Percentiles rank a stretch among this genome's conserved stretches.
phyloP scores from a whole-genome alignment of 2,797 vertebrate genomes.

The Notolabrus celidotus region DNA sequence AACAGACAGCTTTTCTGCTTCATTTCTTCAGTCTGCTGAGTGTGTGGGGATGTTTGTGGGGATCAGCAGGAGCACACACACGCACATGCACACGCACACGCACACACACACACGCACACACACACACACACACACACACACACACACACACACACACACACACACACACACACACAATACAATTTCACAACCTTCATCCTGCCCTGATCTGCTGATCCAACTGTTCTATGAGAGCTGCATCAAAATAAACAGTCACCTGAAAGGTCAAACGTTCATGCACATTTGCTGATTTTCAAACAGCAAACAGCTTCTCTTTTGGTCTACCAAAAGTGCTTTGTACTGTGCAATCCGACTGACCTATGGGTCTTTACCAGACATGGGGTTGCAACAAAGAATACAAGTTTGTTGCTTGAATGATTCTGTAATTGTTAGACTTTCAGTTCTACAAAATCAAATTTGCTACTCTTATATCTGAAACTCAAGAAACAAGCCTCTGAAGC shows the following conservation, averaged over 20 bases:
- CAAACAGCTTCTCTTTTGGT: neutral
- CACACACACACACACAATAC: neutral
- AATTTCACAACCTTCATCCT: neutral
- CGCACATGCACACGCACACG: slow-evolving; percentile 11
- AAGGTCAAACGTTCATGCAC: slow-evolving; percentile 1
- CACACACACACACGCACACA: slow-evolving; percentile 12
- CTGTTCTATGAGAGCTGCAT: slow-evolving; percentile 41
- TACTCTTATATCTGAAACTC: neutral
- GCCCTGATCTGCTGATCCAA: slow-evolving; percentile 50
- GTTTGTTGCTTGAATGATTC: neutral
- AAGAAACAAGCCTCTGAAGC: neutral
- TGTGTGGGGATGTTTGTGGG: slow-evolving; percentile 12
- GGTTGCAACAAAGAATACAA: neutral
- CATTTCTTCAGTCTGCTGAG: slow-evolving; percentile 53
- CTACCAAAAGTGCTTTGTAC: neutral
- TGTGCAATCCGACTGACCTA: neutral
- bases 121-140: slow-evolving; percentile 7
- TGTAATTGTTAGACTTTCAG: neutral
- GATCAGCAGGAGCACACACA: slow-evolving; percentile 17
- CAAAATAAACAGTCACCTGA: slow-evolving; percentile 25
- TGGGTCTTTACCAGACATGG: neutral
- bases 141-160: slow-evolving; percentile 16
- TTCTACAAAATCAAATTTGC: neutral
- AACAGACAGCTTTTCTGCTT: slow-evolving; percentile 27
- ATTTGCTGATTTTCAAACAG: neutral